These are phyloP conservation scores for Tipula helvola DNA, from an alignment of 2,888 invertebrate genomes.

Conservation along the genomic window DNA sequence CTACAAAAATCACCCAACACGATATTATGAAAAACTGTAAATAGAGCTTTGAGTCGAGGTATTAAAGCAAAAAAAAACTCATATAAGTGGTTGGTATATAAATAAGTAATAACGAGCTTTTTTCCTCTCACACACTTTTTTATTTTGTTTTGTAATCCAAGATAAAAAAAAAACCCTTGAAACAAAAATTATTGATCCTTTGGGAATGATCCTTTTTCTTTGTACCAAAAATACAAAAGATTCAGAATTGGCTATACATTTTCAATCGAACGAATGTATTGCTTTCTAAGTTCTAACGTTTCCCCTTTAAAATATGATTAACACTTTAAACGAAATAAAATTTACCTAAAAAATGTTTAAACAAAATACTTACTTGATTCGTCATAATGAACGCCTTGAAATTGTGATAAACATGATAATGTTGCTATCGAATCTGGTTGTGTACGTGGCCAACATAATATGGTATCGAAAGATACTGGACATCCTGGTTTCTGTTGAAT, in stretches of 20 bases:
- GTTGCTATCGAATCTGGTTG: slow-evolving; percentile 52
- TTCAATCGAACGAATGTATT: not conserved
- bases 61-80: not conserved
- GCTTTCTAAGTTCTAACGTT: not conserved
- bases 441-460: slow-evolving; percentile 77
- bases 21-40: not conserved
- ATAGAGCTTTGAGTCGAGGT: not conserved
- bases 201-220: not conserved
- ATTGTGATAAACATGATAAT: slow-evolving; percentile 65
- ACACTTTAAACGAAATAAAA: not conserved
- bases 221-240: not conserved
- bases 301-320: not conserved
- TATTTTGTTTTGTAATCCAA: not conserved
- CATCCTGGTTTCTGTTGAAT: slow-evolving; percentile 34
- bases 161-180: not conserved
- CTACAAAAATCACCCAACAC: not conserved
- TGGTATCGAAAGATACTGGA: slow-evolving; percentile 57
- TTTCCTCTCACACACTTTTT: not conserved
- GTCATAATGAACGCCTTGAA: slow-evolving; percentile 68
- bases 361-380: slow-evolving; percentile 58
- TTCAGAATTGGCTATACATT: not conserved
- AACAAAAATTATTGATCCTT: not conserved
- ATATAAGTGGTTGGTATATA: not conserved
- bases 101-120: not conserved
- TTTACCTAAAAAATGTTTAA: not conserved